Base-by-base conservation (phyloP, 1,140 invertebrate species). In the Arion vulgaris region DNA sequence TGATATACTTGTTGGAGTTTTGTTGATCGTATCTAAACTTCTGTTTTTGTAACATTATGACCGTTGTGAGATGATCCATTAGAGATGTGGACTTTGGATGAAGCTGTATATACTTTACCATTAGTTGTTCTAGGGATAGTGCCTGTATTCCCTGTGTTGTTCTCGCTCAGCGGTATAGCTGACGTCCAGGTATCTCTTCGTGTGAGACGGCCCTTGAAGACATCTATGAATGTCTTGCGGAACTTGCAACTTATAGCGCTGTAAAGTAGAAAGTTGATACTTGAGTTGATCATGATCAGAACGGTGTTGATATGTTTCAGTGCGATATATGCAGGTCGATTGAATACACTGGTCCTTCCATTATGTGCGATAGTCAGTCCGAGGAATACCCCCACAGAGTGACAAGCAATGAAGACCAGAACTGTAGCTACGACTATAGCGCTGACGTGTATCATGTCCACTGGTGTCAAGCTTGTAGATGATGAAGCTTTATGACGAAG, bases 231-330 rank as follows among this genome's bases (percentile, higher is more conserved):
- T 0, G 68, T 71, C 23, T 71, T 83, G 74, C 97, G 96, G 93
- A 99, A 99, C 90, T 98, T 98, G 88, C 97, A 96, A 0, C 97
- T 97, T 90, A 98, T 98, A 57, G 98, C 97, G 75, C 97, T 97
- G 92, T 99, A 99, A 84, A 99, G 98, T 71, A 98, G 95, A 91
- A 98, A 98, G 92, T 99, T 99, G 71, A 98, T 96, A 86, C 97
- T 97, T 85, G 96, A 98, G 93, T 99, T 99, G 88, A 98, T 95
- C 51, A 96, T 98, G 26, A 98, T 96, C 39, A 98, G 93, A 9
- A 99, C 93, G 91, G 98, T 98, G 87, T 96, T 88, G n/a, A 89
- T 71, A 71, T 82, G 62, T 34, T 85, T 86, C 23, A 89, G 75
- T 32, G 80, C 71, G n/a, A 72, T 11, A 51, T 71, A 83, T 17